These are phyloP conservation scores for Cebus imitator DNA, from an alignment of 2,113 vertebrate species.

Conservation along the genomic window DNA sequence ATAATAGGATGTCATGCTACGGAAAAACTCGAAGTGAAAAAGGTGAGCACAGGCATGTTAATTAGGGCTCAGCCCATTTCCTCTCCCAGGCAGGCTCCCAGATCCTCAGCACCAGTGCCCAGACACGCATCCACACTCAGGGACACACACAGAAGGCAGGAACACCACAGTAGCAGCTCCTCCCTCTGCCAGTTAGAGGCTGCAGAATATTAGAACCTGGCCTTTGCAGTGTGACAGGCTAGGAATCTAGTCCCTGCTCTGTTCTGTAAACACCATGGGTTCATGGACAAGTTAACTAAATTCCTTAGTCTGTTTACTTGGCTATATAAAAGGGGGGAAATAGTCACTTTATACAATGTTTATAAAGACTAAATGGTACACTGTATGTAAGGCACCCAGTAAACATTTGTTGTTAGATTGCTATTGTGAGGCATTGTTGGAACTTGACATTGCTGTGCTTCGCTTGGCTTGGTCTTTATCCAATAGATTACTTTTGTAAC, in stretches of 20 bases:
- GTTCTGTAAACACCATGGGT: rapidly evolving
- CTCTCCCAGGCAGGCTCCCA: not conserved
- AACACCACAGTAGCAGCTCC: not conserved
- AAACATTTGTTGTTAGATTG: too few relatives aligned
- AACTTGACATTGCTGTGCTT: rapidly evolving
- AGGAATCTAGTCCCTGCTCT: not conserved
- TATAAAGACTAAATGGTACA: not conserved
- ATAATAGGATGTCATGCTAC: rapidly evolving
- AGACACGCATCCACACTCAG: not conserved
- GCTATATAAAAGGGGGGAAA: not conserved
- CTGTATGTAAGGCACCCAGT: not conserved
- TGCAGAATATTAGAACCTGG: not conserved
- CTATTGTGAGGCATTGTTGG: not conserved
- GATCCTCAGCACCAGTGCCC: not conserved
- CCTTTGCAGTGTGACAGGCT: too few relatives aligned
- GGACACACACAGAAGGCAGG: rapidly evolving
- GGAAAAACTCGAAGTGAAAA: not conserved
- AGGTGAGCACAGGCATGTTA: rapidly evolving
- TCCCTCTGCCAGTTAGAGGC: not conserved
- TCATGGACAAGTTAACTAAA: not conserved
- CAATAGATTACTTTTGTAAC: not conserved
- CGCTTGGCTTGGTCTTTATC: not conserved
- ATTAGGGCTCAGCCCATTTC: rapidly evolving
- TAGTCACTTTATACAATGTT: not conserved
- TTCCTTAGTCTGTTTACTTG: not conserved